These are phyloP conservation scores for Pelecanoides urinatrix DNA, from an alignment of 2,113 vertebrate species.

Conservation along the genomic window DNA sequence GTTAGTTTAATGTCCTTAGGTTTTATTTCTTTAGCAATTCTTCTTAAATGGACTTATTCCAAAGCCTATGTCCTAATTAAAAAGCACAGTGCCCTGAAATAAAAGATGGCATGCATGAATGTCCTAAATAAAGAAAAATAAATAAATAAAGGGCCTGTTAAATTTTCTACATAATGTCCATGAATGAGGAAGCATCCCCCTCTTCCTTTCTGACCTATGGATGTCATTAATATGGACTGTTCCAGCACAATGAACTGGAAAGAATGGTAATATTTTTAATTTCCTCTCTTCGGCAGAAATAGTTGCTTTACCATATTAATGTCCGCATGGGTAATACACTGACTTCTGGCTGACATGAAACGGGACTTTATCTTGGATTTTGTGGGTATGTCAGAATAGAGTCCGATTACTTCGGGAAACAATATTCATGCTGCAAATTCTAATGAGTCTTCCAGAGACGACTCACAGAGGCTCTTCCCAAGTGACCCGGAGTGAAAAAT, in stretches of 20 bases:
- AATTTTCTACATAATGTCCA: neutral
- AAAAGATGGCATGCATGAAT: neutral
- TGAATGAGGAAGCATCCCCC: neutral
- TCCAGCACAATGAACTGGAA: constrained; percentile 65
- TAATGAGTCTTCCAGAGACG: neutral
- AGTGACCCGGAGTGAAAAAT: neutral
- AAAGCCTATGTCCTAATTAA: constrained; percentile 32
- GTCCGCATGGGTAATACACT: neutral
- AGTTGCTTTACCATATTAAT: constrained; percentile 22
- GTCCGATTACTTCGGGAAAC: neutral
- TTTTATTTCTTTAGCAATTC: neutral
- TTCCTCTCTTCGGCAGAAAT: constrained; percentile 55
- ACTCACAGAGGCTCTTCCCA: neutral
- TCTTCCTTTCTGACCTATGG: constrained; percentile 35
- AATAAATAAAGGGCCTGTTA: constrained; percentile 1
- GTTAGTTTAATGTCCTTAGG: neutral
- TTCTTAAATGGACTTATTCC: neutral
- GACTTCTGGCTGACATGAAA: neutral
- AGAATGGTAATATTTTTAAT: constrained; percentile 63
- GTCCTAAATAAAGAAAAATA: constrained; percentile 48
- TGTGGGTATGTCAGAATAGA: neutral
- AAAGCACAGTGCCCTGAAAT: constrained; percentile 22
- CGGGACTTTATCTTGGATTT: neutral
- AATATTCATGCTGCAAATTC: neutral
- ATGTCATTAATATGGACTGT: constrained; percentile 47